Evolutionary conservation across 2,888 invertebrate species (phyloP).

Genomic region (Callyntrura sp.): DNA sequence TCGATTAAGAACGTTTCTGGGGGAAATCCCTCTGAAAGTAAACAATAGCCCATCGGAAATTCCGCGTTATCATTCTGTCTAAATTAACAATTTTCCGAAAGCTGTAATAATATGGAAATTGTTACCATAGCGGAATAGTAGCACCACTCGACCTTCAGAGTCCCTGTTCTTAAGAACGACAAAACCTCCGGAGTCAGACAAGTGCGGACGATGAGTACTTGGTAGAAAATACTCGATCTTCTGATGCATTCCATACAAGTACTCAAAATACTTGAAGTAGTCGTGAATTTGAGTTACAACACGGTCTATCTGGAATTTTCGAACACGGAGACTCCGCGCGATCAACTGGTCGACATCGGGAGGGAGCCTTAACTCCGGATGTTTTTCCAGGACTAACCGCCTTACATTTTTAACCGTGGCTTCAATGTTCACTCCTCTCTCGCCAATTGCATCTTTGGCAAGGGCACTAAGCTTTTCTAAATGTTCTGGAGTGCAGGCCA

Average conservation of each 20-base stretch:
- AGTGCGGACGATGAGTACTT: neutral
- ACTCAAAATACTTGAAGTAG: neutral
- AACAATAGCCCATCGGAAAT: too few species aligned
- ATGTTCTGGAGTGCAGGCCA: too few species aligned
- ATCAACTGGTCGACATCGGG: neutral
- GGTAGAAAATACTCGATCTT: neutral
- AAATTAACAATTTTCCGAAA: too few species aligned
- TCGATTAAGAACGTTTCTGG: neutral
- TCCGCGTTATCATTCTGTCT: too few species aligned
- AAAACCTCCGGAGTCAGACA: neutral
- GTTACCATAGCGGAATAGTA: neutral
- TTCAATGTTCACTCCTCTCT: too few species aligned
- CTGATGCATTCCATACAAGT: neutral
- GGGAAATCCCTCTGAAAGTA: neutral
- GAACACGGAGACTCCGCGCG: neutral
- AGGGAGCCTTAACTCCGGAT: conserved; percentile 1
- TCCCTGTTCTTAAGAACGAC: conserved; percentile 5
- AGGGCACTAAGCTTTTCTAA: too few species aligned
- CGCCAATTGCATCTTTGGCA: too few species aligned
- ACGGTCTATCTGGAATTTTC: neutral
- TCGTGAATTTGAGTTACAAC: neutral
- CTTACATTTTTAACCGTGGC: neutral
- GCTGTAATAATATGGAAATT: neutral
- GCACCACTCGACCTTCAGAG: neutral
- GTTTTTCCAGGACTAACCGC: neutral